Evolutionary conservation across 2,113 vertebrate species (phyloP), one percentile per base, ranked within the genome.

Genomic region (Ursus arctos): DNA sequence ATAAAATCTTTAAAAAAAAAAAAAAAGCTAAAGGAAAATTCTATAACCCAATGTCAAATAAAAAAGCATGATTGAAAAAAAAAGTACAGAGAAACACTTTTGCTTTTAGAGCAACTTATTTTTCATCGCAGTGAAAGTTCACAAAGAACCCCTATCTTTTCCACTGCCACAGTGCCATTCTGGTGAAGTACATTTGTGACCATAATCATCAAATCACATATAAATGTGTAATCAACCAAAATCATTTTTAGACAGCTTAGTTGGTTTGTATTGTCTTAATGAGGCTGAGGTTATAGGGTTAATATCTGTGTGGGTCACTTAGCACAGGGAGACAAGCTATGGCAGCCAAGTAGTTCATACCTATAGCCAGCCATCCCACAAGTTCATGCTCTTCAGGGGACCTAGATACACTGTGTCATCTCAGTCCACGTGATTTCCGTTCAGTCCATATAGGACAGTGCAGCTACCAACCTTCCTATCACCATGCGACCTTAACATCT

Each of bases 241-340:
- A 67, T 82, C 85, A 92, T 84, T 96, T 97, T 90, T 96, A 96
- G 96, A 33, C 53, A 72, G 84, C 28, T 95, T 67, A 21, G 57
- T 83, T 97, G 49, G 22, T 93, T 97, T 88, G 24, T 15, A 7
- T 87, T 76, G n/a, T 61, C 83, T 88, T 84, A 65, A 90, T 49
- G 28, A 92, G 59, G 53, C n/a, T n/a, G 43, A 96, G 61, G 55
- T 80, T 21, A 7, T 31, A 26, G 79, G 19, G 74, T 94, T 94
- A 87, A 80, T 76, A 53, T 97, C 63, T 31, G 13, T 28, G 28
- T 57, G 63, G 79, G 33, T 84, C 83, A 63, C 88, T 80, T 84
- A 86, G 49, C 63, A 65, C 71, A 53, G 5, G 31, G 87, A 92
- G 85, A 82, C 94, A 95, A 88, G 22, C 13, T 49, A 63, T 67